phyloP scores from a whole-genome alignment of 1,140 invertebrate species.

The Sitodiplosis mosellana region DNA sequence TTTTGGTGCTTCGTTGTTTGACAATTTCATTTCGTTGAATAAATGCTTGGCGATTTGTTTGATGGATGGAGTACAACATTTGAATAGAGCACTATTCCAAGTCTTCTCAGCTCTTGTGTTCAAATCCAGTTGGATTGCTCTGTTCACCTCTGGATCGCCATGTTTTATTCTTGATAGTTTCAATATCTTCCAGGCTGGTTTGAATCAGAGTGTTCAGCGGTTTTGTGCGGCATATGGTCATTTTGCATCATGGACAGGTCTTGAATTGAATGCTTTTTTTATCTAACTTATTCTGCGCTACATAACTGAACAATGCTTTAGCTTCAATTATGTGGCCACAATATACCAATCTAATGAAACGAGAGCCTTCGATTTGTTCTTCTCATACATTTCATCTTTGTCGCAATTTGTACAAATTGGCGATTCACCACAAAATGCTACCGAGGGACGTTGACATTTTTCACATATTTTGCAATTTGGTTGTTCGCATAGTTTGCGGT shows the following conservation, averaged over 20 bases:
- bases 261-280: slow-evolving; percentile 31
- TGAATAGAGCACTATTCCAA: no score
- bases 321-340: slow-evolving; percentile 42
- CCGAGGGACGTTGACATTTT: slow-evolving; percentile 31
- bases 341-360: slow-evolving; percentile 41
- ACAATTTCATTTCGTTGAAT: no score
- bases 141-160: slow-evolving; percentile 15
- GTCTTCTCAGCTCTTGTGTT: no score
- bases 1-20: slow-evolving; percentile 6
- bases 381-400: slow-evolving; percentile 29
- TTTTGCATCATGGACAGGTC: slow-evolving; percentile 41
- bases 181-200: slow-evolving; percentile 30
- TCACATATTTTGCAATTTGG: slow-evolving; percentile 26
- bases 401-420: slow-evolving; percentile 26
- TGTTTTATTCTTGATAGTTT: slow-evolving; percentile 31
- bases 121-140: no score
- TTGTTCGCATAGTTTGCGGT: slow-evolving; percentile 27
- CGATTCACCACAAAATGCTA: slow-evolving; percentile 43
- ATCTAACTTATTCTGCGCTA: slow-evolving; percentile 21
- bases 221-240: slow-evolving; percentile 35
- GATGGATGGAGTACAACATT: no score
- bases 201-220: slow-evolving; percentile 41
- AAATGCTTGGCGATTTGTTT: no score
- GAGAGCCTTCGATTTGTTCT: slow-evolving; percentile 31
- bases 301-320: slow-evolving; percentile 31